These are phyloP conservation scores for Protosalanx chinensis DNA, from an alignment of 2,797 vertebrate species.

Conservation along the genomic window DNA sequence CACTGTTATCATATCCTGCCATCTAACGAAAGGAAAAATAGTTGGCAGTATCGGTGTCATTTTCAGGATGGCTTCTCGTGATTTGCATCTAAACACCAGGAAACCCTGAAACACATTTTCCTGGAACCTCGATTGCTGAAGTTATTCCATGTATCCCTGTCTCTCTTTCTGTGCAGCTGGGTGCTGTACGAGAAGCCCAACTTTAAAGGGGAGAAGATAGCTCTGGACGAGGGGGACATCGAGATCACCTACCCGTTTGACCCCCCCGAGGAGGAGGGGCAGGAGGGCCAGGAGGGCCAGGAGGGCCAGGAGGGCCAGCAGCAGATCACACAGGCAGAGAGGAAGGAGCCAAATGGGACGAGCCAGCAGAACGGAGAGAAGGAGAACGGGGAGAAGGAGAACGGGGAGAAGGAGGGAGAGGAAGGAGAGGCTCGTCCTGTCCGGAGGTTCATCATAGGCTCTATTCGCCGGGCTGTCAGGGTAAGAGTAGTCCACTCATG, in stretches of 20 bases:
- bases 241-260: conserved; percentile 76
- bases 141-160: background rate
- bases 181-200: conserved; percentile 87
- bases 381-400: conserved; percentile 8
- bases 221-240: conserved; percentile 84
- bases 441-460: conserved; percentile 71
- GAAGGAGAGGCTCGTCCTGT: conserved; percentile 51
- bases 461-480: conserved; percentile 82
- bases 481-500: conserved; percentile 62
- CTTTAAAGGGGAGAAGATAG: conserved; percentile 86
- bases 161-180: conserved; percentile 73
- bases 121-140: no score
- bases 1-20: background rate
- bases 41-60: background rate
- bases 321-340: background rate
- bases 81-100: no score
- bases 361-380: conserved; percentile 40
- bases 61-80: background rate
- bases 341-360: conserved; percentile 24
- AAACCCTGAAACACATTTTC: no score
- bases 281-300: conserved; percentile 44
- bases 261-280: conserved; percentile 25
- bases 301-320: conserved; percentile 55
- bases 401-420: background rate
- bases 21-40: no score